A percentile compares a stretch with the other conserved stretches of the same genome.
Evolutionary conservation across 1,140 invertebrate genomes (phyloP).

Genomic region (Drosophila repleta): DNA sequence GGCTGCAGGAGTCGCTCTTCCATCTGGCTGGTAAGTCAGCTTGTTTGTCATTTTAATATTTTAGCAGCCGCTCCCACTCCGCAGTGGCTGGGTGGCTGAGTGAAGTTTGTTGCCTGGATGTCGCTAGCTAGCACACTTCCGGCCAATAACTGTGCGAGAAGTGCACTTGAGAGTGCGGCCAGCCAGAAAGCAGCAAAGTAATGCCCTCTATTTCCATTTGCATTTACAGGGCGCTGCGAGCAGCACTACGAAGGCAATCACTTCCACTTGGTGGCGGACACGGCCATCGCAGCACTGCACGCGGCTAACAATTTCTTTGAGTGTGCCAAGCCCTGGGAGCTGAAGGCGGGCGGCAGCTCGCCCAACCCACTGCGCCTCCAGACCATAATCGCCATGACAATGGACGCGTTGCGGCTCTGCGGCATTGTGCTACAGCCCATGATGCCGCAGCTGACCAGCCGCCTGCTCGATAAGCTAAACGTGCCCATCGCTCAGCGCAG

Average conservation of each 20-base stretch:
- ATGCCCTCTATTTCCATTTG: constrained; percentile 36
- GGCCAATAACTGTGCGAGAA: constrained; percentile 58
- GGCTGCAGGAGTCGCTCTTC: constrained; percentile 85
- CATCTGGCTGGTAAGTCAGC: constrained; percentile 86
- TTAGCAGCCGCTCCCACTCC: constrained; percentile 48
- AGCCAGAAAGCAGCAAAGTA: constrained; percentile 48
- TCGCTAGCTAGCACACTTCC: constrained; percentile 47
- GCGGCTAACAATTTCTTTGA: constrained; percentile 94
- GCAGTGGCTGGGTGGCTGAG: constrained; percentile 40
- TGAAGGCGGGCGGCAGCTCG: constrained; percentile 85
- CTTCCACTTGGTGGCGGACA: constrained; percentile 93
- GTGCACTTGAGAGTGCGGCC: constrained; percentile 65
- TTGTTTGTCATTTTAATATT: constrained; percentile 74
- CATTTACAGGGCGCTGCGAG: constrained; percentile 85
- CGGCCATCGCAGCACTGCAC: constrained; percentile 89
- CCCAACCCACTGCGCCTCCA: constrained; percentile 85
- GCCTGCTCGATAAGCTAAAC: constrained; percentile 88
- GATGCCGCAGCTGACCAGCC: constrained; percentile 89
- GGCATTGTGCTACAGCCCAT: constrained; percentile 93
- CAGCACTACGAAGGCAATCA: constrained; percentile 90
- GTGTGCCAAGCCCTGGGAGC: constrained; percentile 93
- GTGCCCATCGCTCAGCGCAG: constrained; percentile 85
- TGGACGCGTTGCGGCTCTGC: constrained; percentile 92
- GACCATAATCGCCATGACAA: constrained; percentile 90
- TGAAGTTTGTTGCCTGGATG: constrained; percentile 12